Conservation (phyloP, 2,113 vertebrate genomes). For the Strix aluco region DNA sequence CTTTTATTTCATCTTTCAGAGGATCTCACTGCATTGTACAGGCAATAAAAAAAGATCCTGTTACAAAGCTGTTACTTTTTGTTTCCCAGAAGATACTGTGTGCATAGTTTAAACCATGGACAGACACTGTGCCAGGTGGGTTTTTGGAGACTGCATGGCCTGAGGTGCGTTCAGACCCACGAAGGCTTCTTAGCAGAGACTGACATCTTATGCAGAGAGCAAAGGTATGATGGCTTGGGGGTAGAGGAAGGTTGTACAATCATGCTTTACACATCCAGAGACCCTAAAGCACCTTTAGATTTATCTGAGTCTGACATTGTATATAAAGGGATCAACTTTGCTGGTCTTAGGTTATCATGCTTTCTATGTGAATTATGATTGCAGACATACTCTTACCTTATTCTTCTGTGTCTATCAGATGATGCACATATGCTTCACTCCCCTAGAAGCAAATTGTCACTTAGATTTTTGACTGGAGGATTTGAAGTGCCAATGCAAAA, state of each 20-base stretch:
- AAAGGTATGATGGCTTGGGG: not conserved
- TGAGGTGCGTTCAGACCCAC: not conserved
- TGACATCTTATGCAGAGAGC: no score
- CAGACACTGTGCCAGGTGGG: not conserved
- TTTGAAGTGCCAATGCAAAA: not conserved
- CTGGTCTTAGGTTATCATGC: not conserved
- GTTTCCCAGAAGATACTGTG: not conserved
- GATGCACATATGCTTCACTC: not conserved
- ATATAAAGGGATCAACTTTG: not conserved
- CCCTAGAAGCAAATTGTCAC: not conserved
- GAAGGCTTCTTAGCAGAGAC: not conserved
- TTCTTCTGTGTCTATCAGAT: not conserved
- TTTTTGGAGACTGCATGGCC: not conserved
- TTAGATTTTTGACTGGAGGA: not conserved
- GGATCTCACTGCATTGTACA: not conserved
- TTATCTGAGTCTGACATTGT: not conserved
- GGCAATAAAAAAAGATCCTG: not conserved
- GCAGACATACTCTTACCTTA: not conserved
- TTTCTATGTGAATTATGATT: not conserved
- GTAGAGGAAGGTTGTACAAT: not conserved
- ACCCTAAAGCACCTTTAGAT: not conserved
- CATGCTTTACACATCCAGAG: not conserved
- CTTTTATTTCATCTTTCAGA: not conserved
- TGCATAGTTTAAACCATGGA: not conserved
- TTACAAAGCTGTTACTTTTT: not conserved